Evolutionary conservation across 2,888 invertebrate genomes (phyloP).

Genomic region (Apamea sordens): DNA sequence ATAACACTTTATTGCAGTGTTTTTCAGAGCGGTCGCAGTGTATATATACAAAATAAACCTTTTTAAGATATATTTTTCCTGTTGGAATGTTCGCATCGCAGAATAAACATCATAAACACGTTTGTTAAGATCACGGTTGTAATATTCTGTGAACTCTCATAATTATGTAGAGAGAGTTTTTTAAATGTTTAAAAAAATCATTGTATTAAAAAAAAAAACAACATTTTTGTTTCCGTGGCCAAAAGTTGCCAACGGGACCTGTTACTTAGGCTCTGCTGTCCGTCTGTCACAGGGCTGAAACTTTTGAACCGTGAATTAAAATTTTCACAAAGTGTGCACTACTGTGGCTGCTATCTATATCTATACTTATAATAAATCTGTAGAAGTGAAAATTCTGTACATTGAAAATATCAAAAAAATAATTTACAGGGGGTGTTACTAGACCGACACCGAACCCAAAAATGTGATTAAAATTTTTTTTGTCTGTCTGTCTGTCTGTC

Average conservation of each 20-base stretch:
- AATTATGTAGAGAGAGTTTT: background rate
- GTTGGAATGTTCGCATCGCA: no score
- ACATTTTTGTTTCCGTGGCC: background rate
- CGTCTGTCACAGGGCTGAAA: background rate
- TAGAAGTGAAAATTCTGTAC: no score
- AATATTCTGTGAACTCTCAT: background rate
- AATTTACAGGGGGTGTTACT: no score
- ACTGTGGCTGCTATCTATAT: no score
- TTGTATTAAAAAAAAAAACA: background rate
- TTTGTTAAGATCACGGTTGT: background rate
- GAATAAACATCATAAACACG: conserved; percentile 6
- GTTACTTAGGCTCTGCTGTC: background rate
- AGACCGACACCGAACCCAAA: no score
- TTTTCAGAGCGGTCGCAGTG: background rate
- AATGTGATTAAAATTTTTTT: no score
- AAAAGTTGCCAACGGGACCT: background rate
- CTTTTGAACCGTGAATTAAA: background rate
- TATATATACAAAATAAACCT: background rate
- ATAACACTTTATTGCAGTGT: background rate
- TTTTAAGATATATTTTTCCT: conserved; percentile 1
- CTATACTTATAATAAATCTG: no score
- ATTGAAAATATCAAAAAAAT: no score
- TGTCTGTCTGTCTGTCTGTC: no score
- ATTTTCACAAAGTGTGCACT: background rate
- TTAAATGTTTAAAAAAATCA: background rate